These are phyloP conservation scores for Caradrina clavipalpis DNA, from an alignment of 2,888 invertebrate genomes.

Conservation along the genomic window DNA sequence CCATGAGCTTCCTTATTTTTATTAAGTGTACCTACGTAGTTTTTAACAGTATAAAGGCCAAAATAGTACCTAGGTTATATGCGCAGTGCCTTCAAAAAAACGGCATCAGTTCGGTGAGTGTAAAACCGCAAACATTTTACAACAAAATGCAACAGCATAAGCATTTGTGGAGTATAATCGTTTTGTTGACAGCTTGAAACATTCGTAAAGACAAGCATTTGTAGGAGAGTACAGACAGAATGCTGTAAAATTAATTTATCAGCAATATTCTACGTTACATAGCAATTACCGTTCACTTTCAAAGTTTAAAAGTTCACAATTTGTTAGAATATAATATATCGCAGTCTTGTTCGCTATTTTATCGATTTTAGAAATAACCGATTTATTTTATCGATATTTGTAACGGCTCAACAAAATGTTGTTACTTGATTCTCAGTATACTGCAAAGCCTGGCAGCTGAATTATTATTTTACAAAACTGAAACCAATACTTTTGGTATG, in stretches of 20 bases:
- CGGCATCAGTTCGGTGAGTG: no score
- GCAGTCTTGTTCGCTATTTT: neutral
- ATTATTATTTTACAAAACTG: neutral
- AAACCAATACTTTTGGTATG: neutral
- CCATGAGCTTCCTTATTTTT: no score
- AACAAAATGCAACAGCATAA: neutral
- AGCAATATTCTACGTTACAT: neutral
- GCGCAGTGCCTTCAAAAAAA: no score
- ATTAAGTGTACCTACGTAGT: no score
- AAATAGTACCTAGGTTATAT: no score
- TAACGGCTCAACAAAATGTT: neutral
- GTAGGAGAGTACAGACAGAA: neutral
- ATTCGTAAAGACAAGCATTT: slow-evolving; percentile 5
- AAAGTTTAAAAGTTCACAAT: neutral
- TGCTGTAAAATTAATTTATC: slow-evolving; percentile 5
- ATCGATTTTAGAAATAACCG: neutral
- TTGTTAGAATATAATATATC: neutral
- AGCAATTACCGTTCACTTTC: neutral
- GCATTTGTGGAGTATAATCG: slow-evolving; percentile 2
- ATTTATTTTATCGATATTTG: neutral
- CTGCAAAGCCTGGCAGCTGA: neutral
- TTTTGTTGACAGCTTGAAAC: slow-evolving; percentile 8
- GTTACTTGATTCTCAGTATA: slow-evolving; percentile 9
- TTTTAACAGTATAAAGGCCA: no score
- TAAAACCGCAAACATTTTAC: no score